Base-by-base conservation (phyloP, 1,140 invertebrate genomes). In the Drosophila asahinai region DNA sequence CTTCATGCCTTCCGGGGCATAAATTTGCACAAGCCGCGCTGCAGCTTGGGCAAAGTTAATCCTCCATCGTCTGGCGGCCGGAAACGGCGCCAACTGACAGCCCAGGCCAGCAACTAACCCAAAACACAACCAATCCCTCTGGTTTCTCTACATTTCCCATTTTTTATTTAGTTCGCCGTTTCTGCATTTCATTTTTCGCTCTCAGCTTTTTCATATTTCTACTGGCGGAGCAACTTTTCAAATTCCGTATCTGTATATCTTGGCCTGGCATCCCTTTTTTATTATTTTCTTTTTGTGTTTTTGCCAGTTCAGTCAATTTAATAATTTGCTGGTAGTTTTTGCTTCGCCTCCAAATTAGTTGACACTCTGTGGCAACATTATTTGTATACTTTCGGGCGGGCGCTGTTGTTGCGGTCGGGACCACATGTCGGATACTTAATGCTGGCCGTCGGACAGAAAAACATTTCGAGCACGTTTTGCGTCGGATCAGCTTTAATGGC, bases 1-100 rank as follows among this genome's bases (percentile, higher is more conserved):
- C 81, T 84, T 83, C 70, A 76, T 83, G 76, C 71, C 81, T 83
- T 84, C 81, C 81, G 81, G 71, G 63, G 81, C 81, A 84, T 84
- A 84, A 84, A 83, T 84, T 84, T 80, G 36, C 62, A 80, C 62
- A 83, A 80, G 49, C 81, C 77, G 65, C 65, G 77, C 78, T 81
- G 73, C 72, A 81, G 80, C 45, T 54, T 68, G 81, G 72, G 48
- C 76, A 79, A 80, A 83, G 81, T 74, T 83, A 83, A 83, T 83
- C 77, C 81, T 76, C 58, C 71, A 65, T 77, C 72, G 70, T 64
- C 71, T 65, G 81, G 60, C 65, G 81, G 81, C 81, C 83, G 81
- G 81, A 83, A 83, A 68, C 54, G 81, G 71, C 81, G 77, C 65
- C 77, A 83, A 80, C 80, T 83, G 80, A 83, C 80, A 83, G 70